phyloP scores from a whole-genome alignment of 2,113 vertebrate genomes.

The Mastomys coucha region DNA sequence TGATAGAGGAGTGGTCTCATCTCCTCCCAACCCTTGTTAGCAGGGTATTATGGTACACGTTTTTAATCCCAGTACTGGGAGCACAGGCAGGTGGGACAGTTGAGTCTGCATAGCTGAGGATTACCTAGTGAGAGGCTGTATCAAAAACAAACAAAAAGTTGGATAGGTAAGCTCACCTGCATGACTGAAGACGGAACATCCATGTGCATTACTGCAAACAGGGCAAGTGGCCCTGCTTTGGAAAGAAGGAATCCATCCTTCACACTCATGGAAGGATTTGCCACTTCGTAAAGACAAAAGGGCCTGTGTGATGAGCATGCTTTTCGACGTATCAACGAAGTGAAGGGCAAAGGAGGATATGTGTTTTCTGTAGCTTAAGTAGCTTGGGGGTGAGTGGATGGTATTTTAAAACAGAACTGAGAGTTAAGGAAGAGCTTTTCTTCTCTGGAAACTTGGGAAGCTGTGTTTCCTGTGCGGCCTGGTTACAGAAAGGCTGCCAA shows the following conservation, averaged over 20 bases:
- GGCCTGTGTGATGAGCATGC: neutral
- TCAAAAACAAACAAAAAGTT: neutral
- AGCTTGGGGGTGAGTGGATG: neutral
- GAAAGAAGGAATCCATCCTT: neutral
- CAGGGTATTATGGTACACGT: neutral
- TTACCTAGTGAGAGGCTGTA: neutral
- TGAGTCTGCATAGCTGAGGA: neutral
- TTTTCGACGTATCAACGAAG: neutral
- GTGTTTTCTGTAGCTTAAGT: neutral
- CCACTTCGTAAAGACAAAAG: slow-evolving; percentile 12
- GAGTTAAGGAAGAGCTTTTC: neutral
- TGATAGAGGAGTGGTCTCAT: neutral
- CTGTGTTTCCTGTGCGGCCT: neutral
- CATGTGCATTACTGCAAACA: neutral
- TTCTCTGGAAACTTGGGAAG: neutral
- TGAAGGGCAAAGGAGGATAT: neutral
- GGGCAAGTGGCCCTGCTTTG: neutral
- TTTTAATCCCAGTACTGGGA: neutral
- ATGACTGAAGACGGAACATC: neutral
- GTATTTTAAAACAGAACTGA: neutral
- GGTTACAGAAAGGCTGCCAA: neutral
- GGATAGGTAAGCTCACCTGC: neutral
- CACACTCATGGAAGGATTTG: neutral
- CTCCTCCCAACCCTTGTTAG: neutral
- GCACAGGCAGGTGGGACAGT: neutral